These are phyloP conservation scores for Himalopsyche kuldschensis DNA, from an alignment of 2,888 invertebrate genomes.

Conservation along the genomic window DNA sequence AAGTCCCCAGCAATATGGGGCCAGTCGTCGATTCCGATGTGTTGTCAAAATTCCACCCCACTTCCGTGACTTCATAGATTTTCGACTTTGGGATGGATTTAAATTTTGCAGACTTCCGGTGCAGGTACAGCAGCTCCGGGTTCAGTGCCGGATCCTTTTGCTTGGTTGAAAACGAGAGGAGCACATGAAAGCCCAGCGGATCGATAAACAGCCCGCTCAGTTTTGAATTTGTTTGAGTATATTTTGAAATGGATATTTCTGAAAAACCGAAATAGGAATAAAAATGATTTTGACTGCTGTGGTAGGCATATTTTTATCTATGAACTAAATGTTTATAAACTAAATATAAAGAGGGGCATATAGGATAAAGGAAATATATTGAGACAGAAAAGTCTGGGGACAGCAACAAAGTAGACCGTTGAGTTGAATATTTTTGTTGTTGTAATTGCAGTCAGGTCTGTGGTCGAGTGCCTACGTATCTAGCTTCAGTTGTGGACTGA, in stretches of 20 bases:
- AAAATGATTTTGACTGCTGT: background rate
- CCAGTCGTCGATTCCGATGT: slow-evolving; percentile 73
- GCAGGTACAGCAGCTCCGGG: slow-evolving; percentile 80
- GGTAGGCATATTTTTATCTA: background rate
- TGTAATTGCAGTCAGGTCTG: no score
- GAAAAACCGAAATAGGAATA: slow-evolving; percentile 44
- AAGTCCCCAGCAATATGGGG: slow-evolving; percentile 85
- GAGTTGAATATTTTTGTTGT: no score
- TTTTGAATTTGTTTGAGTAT: slow-evolving; percentile 61
- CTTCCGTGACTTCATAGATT: slow-evolving; percentile 84
- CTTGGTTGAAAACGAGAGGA: slow-evolving; percentile 72
- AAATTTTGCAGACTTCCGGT: slow-evolving; percentile 73
- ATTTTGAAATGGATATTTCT: slow-evolving; percentile 76
- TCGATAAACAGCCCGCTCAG: slow-evolving; percentile 77
- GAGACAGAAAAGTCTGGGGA: background rate
- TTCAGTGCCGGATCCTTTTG: slow-evolving; percentile 56
- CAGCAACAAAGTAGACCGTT: no score
- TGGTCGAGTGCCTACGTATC: no score
- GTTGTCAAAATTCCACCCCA: slow-evolving; percentile 84
- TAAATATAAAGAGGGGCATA: no score
- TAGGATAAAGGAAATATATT: no score
- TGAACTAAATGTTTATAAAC: no score
- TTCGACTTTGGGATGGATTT: slow-evolving; percentile 65
- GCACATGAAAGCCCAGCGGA: slow-evolving; percentile 82
- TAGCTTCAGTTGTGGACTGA: no score